A percentile compares a stretch with the other conserved stretches of the same genome.
These are phyloP conservation scores for Macaca fascicularis DNA, from an alignment of 2,113 vertebrate genomes.

Conservation along the genomic window T2T-MFA8v1.1 NC_088391.1:68577501-68578000, in stretches of 20 bases:
- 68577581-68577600: not conserved
- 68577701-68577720: conserved; percentile 28
- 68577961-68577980: too few species aligned
- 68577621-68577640: not conserved
- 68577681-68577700: not conserved
- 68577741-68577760: conserved; percentile 46
- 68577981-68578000: too few species aligned
- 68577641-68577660: not conserved
- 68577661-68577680: not conserved
- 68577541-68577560: not conserved
- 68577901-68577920: too few species aligned
- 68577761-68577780: not conserved
- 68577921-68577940: too few species aligned
- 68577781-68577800: too few species aligned
- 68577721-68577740: not conserved
- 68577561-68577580: not conserved
- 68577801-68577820: too few species aligned
- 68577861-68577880: too few species aligned
- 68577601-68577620: not conserved
- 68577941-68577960: too few species aligned
- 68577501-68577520: not conserved
- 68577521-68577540: not conserved
- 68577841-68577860: too few species aligned
- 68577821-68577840: too few species aligned
- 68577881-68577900: too few species aligned